Base-by-base conservation (phyloP, 2,888 invertebrate genomes). In the Taenaris catops region DNA sequence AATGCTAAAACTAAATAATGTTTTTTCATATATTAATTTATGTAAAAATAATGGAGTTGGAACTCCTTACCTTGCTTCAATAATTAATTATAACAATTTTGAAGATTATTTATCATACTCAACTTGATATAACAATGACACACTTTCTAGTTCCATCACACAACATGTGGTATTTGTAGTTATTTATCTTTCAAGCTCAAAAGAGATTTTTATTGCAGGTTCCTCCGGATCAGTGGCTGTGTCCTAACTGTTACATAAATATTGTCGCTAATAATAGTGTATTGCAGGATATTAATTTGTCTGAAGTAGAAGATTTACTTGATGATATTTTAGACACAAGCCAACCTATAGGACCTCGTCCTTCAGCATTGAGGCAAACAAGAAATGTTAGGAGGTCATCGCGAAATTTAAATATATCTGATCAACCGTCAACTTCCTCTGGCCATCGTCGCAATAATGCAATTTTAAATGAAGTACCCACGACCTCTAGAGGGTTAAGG, bases 181-280 rank as follows among this genome's bases (percentile, higher is more conserved):
- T n/a, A n/a, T n/a, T n/a, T n/a, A n/a, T n/a, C n/a, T n/a, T n/a
- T n/a, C n/a, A n/a, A n/a, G n/a, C n/a, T n/a, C n/a, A n/a, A n/a
- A 14, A 14, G 4, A 3, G 14, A 14, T 14, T 3, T 6, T 7
- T 19, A n/a, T 57, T 65, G 0, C 64, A 87, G 87, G 58, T 94
- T 24, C 98, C 98, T 0, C 87, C 90, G 34, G 95, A 94, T 6
- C 92, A 94, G 48, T 98, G 98, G 98, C 94, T 91, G 60, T 98
- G 98, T 72, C 92, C 94, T 12, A 89, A 90, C 29, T 94, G 94
- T 58, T 11, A 18, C 9, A 9, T 14, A 11, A 23, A 29, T 4
- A 12, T 27, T 1, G 11, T 18, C 6, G 21, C 17, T 5, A 37
- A 38, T 3, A 55, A 55, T 33, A 45, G 41, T 10, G 52, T 83